Conservation (phyloP, 2,113 vertebrate species). For the Dendropsophus ebraccatus region DNA sequence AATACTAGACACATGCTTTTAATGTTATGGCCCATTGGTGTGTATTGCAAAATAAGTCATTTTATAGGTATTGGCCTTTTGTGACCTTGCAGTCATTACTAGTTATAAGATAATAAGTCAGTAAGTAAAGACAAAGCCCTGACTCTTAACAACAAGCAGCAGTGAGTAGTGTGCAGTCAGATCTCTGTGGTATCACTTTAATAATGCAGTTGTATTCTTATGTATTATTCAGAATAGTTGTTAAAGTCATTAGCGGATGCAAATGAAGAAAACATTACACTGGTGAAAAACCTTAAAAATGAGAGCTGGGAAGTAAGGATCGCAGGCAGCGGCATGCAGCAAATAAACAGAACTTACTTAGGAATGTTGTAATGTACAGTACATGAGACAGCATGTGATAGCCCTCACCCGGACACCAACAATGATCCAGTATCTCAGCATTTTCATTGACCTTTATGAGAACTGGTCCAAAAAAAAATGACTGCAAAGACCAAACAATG, state of each 20-base stretch:
- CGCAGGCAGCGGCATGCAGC: too few species aligned
- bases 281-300: neutral
- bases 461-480: neutral
- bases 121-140: too few species aligned
- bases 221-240: constrained; percentile 33
- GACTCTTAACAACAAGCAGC: too few species aligned
- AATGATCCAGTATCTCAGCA: neutral
- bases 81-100: too few species aligned
- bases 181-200: constrained; percentile 15
- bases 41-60: too few species aligned
- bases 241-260: neutral
- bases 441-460: neutral
- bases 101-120: too few species aligned
- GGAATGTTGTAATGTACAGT: neutral
- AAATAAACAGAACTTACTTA: neutral
- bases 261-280: constrained; percentile 21
- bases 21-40: too few species aligned
- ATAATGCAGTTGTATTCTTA: constrained; percentile 35
- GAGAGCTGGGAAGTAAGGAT: neutral
- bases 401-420: neutral
- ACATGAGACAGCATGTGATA: neutral
- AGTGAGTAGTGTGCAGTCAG: neutral
- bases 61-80: too few species aligned
- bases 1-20: too few species aligned
- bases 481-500: neutral